Evolutionary conservation across 2,797 vertebrate species (phyloP), one percentile per base, ranked within the genome.

Genomic region (Podargus strigoides): DNA sequence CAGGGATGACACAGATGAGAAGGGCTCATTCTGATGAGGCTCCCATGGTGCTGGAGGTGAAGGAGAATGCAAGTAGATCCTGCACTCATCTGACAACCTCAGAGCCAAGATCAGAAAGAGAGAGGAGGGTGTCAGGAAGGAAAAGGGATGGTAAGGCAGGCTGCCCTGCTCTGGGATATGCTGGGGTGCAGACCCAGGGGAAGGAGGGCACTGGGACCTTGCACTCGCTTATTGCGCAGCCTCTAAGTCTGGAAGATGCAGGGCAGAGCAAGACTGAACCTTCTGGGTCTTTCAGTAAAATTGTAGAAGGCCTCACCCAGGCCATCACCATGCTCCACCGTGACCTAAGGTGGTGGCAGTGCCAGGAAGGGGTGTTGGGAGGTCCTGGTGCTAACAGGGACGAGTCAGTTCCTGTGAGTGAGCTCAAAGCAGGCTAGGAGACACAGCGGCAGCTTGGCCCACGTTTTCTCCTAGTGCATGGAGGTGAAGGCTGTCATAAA

Each of bases 1-100:
- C 10, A 20, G 26, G 28, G 28, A 27, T 2, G 5, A 16, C 6
- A 30, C 0, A 0, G 27, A 64, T 11, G 28, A 58, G 55, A 81
- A 75, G n/a, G n/a, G 10, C 2, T 0, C 17, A 4, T 27, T 63
- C 23, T 39, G 39, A 59, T 49, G 27, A 28, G 32, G 39, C 15
- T 73, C n/a, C 23, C 3, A 1, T 14, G 28, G 70, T 56, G 64
- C 32, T 58, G 53, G 28, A 72, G 20, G 41, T 37, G 44, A 53
- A 75, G 58, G 44, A 84, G 24, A 76, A 58, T 80, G 55, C 0
- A 2, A 67, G 55, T 23, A 24, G 55, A 46, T 39, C 30, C 36
- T 18, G 26, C 2, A 1, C 41, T 73, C 42, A 37, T n/a, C 26
- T 30, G 30, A 73, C n/a, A 81, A 41, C 12, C 22, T 63, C 39